These are phyloP conservation scores for Lycocerus yunnanus DNA, from an alignment of 2,888 invertebrate genomes.

Conservation along the genomic window DNA sequence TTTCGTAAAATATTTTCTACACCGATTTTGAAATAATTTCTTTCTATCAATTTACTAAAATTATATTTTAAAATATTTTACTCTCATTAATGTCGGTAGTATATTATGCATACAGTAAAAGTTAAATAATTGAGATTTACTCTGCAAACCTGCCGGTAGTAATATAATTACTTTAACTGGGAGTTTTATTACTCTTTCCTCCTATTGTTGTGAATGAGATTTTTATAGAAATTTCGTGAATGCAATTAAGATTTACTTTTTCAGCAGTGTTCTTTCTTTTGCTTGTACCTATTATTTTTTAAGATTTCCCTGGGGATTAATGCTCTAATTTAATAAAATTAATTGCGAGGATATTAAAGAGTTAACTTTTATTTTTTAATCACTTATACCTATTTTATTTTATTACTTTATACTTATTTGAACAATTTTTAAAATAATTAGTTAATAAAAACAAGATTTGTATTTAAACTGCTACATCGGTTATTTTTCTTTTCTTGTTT, in stretches of 20 bases:
- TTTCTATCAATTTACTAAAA: too few species aligned
- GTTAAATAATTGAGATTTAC: constrained; percentile 22
- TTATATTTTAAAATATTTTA: too few species aligned
- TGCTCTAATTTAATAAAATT: constrained; percentile 27
- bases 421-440: constrained; percentile 1
- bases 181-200: constrained; percentile 5
- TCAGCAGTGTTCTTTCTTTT: constrained; percentile 23
- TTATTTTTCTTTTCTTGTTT: constrained; percentile 19
- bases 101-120: constrained; percentile 3
- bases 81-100: not conserved
- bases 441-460: not conserved
- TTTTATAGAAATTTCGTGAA: constrained; percentile 15
- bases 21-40: too few species aligned
- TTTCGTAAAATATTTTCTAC: not conserved
- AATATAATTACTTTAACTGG: constrained; percentile 20
- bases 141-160: constrained; percentile 17
- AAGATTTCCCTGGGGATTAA: constrained; percentile 28
- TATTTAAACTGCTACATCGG: not conserved
- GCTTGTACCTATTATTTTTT: constrained; percentile 22
- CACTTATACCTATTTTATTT: not conserved
- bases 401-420: not conserved
- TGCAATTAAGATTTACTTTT: constrained; percentile 32
- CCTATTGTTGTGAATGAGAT: not conserved
- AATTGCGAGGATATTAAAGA: constrained; percentile 21
- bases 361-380: constrained; percentile 3